These are phyloP conservation scores for Tyto alba DNA, from an alignment of 2,113 vertebrate genomes.

Conservation along the genomic window DNA sequence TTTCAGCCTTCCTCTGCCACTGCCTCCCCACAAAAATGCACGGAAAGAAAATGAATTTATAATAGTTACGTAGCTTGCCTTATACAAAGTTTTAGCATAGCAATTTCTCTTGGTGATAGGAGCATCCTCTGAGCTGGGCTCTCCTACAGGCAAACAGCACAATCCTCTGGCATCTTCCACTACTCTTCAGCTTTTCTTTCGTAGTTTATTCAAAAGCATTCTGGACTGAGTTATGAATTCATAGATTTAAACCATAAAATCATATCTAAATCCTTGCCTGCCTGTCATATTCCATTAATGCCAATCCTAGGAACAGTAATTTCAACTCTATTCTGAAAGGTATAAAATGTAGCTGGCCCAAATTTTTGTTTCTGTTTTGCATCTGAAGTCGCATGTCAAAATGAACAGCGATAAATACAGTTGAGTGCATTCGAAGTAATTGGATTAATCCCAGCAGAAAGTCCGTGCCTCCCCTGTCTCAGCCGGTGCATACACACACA, in stretches of 20 bases:
- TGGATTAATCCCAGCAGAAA: background rate
- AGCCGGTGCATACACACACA: background rate
- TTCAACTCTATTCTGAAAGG: background rate
- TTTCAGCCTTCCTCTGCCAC: background rate
- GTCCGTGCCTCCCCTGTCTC: background rate
- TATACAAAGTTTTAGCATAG: background rate
- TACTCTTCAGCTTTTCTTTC: background rate
- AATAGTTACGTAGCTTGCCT: background rate
- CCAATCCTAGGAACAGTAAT: background rate
- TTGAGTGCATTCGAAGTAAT: background rate
- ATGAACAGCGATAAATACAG: background rate
- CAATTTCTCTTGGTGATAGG: background rate
- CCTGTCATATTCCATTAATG: background rate
- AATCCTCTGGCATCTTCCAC: background rate
- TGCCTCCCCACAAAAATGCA: background rate
- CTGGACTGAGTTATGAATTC: background rate
- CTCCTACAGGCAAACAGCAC: background rate
- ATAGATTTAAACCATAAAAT: background rate
- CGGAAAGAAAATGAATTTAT: background rate
- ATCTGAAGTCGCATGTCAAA: background rate
- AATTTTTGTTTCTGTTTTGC: background rate
- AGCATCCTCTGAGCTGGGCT: background rate
- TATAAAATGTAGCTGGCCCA: background rate
- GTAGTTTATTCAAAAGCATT: background rate
- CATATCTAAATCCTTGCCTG: background rate